Evolutionary conservation across 2,888 invertebrate species (phyloP).

Genomic region (Agrochola litura): DNA sequence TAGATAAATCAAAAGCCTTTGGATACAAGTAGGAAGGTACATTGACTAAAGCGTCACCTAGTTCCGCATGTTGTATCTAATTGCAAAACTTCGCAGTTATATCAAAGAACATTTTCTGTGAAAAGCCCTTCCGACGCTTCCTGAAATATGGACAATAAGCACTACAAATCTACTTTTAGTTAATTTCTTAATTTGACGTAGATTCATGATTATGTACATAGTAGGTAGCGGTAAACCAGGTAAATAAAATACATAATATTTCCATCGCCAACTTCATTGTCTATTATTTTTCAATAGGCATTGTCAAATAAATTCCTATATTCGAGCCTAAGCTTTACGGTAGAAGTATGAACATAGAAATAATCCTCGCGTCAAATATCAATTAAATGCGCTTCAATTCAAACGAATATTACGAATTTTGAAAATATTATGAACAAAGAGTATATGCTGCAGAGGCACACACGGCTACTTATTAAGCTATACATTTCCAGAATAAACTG

Average conservation of each 20-base stretch:
- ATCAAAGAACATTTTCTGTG: neutral
- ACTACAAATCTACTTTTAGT: neutral
- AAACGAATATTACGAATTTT: neutral
- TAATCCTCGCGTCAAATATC: neutral
- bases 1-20: neutral
- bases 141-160: neutral
- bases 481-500: neutral
- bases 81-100: neutral
- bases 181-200: too few species aligned
- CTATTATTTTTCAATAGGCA: neutral
- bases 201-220: neutral
- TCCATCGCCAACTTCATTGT: neutral
- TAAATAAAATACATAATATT: neutral
- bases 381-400: neutral
- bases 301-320: slow-evolving; percentile 2
- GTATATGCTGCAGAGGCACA: neutral
- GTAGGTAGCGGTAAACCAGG: neutral
- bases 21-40: neutral
- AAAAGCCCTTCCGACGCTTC: neutral
- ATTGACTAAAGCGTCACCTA: neutral
- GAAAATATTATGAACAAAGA: neutral
- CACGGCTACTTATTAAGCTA: neutral
- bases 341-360: neutral
- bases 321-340: neutral
- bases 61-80: neutral